phyloP scores from a whole-genome alignment of 2,888 invertebrate genomes.

The Hyalella azteca region DNA sequence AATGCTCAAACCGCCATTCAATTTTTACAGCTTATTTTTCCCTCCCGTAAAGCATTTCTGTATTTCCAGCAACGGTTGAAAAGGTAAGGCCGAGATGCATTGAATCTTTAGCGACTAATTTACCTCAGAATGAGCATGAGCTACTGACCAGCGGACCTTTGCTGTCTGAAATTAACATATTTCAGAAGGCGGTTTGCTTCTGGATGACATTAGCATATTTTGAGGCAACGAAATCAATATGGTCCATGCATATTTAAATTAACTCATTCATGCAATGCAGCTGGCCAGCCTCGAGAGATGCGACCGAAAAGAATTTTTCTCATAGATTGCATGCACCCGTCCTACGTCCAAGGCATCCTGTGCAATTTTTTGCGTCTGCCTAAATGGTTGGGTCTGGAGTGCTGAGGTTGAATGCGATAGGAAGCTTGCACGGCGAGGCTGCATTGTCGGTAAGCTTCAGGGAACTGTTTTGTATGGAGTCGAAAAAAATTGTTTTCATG shows the following conservation, averaged over 20 bases:
- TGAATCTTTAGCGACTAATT: not conserved
- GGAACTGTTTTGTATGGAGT: no score
- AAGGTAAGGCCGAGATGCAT: no score
- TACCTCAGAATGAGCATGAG: not conserved
- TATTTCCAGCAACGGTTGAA: no score
- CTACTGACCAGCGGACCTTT: not conserved
- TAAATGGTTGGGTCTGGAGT: not conserved
- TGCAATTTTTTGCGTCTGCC: not conserved
- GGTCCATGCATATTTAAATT: not conserved
- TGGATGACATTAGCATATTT: conserved; percentile 17
- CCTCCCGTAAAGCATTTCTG: no score
- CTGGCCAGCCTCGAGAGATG: no score
- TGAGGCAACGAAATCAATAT: not conserved
- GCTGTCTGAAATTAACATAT: not conserved
- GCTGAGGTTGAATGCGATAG: not conserved
- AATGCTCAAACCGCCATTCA: no score
- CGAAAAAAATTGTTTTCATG: no score
- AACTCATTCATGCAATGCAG: not conserved
- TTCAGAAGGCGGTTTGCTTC: not conserved
- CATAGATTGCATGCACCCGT: not conserved
- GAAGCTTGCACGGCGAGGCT: not conserved
- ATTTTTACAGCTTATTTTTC: no score
- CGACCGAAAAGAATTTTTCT: no score
- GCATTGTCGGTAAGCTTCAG: no score
- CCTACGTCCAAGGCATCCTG: not conserved